phyloP scores from a whole-genome alignment of 1,140 invertebrate genomes.

The Scaptodrosophila lebanonensis region DNA sequence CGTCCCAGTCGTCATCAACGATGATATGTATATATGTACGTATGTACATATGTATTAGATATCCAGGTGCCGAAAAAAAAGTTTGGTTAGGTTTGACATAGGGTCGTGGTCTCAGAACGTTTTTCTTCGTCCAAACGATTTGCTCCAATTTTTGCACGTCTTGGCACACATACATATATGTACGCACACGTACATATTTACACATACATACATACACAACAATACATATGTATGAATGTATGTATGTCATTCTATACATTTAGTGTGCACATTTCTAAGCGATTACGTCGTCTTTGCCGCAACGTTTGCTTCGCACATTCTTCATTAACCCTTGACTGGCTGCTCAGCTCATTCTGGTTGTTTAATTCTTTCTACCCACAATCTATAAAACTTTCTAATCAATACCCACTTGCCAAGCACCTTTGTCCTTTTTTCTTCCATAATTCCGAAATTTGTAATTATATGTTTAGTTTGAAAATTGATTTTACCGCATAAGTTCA shows the following conservation, averaged over 20 bases:
- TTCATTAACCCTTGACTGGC: conserved; percentile 54
- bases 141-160: conserved; percentile 47
- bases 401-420: too few species aligned
- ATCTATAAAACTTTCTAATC: too few species aligned
- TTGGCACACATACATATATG: background rate
- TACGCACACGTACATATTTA: conserved; percentile 6
- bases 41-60: conserved; percentile 3
- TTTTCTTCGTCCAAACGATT: conserved; percentile 23
- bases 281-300: conserved; percentile 56
- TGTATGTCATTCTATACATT: conserved; percentile 3
- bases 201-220: conserved; percentile 3
- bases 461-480: too few species aligned
- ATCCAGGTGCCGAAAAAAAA: conserved; percentile 25
- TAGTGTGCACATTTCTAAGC: conserved; percentile 54
- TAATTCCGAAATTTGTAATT: too few species aligned
- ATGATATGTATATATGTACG: too few species aligned
- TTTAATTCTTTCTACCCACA: background rate
- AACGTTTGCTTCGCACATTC: conserved; percentile 34
- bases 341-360: conserved; percentile 8
- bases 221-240: background rate
- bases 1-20: conserved; percentile 1
- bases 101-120: background rate
- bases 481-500: too few species aligned
- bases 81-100: conserved; percentile 59
- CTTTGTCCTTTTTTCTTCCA: too few species aligned